Conservation (phyloP, 2,888 invertebrate species). For the Hoplodrina ambigua region DNA sequence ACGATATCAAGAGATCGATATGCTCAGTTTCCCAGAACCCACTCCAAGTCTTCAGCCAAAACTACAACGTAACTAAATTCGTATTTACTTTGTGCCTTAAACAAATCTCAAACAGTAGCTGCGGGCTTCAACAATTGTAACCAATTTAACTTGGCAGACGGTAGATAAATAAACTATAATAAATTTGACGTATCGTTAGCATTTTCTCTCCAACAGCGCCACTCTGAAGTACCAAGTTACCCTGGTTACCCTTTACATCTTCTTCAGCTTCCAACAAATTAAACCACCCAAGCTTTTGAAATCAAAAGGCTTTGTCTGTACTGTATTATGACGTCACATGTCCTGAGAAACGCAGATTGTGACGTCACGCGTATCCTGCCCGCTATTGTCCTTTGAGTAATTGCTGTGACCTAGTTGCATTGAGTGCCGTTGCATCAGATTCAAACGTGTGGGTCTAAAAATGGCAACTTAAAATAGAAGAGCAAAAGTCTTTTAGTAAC, state of each 20-base stretch:
- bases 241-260: slow-evolving; percentile 3
- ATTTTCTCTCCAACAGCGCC: slow-evolving; percentile 5
- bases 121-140: neutral
- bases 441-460: slow-evolving; percentile 19
- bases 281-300: slow-evolving; percentile 33
- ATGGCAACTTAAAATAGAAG: slow-evolving; percentile 26
- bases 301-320: slow-evolving; percentile 33
- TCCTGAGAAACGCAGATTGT: slow-evolving; percentile 35
- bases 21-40: neutral
- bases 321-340: slow-evolving; percentile 36
- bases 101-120: slow-evolving; percentile 19
- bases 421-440: slow-evolving; percentile 42
- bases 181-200: neutral
- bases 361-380: slow-evolving; percentile 49
- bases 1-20: neutral
- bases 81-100: slow-evolving; percentile 14
- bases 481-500: slow-evolving; percentile 9
- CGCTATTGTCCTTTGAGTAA: slow-evolving; percentile 57
- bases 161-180: slow-evolving; percentile 14
- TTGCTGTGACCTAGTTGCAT: slow-evolving; percentile 51
- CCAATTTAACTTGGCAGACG: slow-evolving; percentile 6
- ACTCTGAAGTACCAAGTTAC: neutral
- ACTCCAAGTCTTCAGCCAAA: neutral
- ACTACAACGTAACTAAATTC: slow-evolving; percentile 25
- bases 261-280: slow-evolving; percentile 26